Conservation (phyloP, 1,140 invertebrate genomes). For the Bradysia coprophila region DNA sequence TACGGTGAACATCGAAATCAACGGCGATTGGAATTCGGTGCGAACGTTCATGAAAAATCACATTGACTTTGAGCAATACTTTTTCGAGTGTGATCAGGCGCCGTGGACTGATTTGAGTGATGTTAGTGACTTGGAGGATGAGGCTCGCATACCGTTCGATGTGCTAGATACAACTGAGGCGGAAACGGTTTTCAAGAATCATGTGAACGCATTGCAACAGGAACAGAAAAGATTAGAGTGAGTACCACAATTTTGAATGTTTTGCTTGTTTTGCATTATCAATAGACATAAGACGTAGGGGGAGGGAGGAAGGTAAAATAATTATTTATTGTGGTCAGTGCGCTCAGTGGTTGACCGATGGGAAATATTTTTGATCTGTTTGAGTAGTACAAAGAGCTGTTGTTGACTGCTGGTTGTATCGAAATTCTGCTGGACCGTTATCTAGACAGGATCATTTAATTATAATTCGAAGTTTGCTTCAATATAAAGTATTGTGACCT, state of each 20-base stretch:
- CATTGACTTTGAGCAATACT: slow-evolving; percentile 77
- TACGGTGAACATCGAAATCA: slow-evolving; percentile 31
- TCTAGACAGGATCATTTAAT: too few species aligned
- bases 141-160: slow-evolving; percentile 72
- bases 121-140: slow-evolving; percentile 42
- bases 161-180: slow-evolving; percentile 79
- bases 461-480: too few species aligned
- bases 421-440: too few species aligned
- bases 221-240: slow-evolving; percentile 81
- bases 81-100: slow-evolving; percentile 64
- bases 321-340: too few species aligned
- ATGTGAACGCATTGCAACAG: slow-evolving; percentile 75
- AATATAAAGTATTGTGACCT: too few species aligned
- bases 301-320: too few species aligned
- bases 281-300: too few species aligned
- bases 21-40: slow-evolving; percentile 72
- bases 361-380: too few species aligned
- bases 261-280: too few species aligned
- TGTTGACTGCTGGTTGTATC: too few species aligned
- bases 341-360: too few species aligned
- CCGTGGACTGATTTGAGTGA: slow-evolving; percentile 52
- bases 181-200: slow-evolving; percentile 79
- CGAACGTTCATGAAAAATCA: slow-evolving; percentile 68
- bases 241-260: slow-evolving; percentile 28
- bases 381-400: too few species aligned